Evolutionary conservation across 2,797 vertebrate species (phyloP).

Genomic region (Ptychobarbus kaznakovi): DNA sequence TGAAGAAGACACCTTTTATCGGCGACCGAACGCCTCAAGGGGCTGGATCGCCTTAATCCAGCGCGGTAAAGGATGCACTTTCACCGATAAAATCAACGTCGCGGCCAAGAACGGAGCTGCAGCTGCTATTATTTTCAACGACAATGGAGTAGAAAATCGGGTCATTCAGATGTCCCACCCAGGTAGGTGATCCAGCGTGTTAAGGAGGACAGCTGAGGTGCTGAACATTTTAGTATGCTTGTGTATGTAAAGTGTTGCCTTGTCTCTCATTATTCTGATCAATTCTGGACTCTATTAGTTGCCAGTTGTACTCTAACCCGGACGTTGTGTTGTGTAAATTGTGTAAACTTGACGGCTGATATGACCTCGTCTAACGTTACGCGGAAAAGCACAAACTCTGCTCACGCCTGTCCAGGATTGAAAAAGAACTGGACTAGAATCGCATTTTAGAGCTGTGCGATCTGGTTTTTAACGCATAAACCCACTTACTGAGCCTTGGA

Average conservation of each 20-base stretch:
- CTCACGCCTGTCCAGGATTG: not conserved
- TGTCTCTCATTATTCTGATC: not conserved
- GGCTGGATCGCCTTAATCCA: constrained; percentile 83
- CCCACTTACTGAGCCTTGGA: not conserved
- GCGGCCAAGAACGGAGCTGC: constrained; percentile 75
- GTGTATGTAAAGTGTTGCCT: not conserved
- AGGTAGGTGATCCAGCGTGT: constrained; percentile 66
- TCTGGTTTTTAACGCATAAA: not conserved
- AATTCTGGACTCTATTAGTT: not conserved
- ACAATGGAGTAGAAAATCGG: constrained; percentile 76
- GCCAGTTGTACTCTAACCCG: constrained; percentile 41
- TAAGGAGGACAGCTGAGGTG: too few species aligned
- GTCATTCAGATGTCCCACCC: constrained; percentile 87
- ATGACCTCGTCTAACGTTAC: not conserved
- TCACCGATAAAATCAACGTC: constrained; percentile 82
- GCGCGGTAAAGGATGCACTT: constrained; percentile 84
- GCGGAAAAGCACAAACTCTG: not conserved
- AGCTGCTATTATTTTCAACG: constrained; percentile 85
- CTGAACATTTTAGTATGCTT: not conserved
- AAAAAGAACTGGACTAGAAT: not conserved
- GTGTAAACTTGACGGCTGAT: constrained; percentile 28
- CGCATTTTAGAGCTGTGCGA: not conserved
- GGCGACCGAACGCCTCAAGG: not conserved
- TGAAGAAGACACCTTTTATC: constrained; percentile 54
- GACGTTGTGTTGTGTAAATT: constrained; percentile 30